phyloP scores from a whole-genome alignment of 2,888 invertebrate genomes.

The Argynnis bischoffii region DNA sequence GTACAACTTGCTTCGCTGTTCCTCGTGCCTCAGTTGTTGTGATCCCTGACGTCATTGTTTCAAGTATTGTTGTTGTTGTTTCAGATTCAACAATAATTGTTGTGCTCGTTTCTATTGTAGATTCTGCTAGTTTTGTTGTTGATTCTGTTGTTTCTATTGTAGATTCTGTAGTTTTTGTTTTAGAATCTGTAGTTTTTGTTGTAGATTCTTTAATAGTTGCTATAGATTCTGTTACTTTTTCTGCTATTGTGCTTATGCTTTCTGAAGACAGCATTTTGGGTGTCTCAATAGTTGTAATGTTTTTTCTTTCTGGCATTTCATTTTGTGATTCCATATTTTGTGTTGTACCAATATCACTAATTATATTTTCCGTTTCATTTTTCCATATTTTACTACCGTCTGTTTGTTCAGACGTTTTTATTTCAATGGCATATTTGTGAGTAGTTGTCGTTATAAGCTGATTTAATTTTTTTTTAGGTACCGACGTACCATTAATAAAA shows the following conservation, averaged over 20 bases:
- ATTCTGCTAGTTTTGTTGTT: neutral
- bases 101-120: neutral
- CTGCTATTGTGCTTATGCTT: neutral
- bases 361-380: neutral
- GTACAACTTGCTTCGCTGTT: constrained; percentile 22
- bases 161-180: neutral
- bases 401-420: neutral
- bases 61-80: neutral
- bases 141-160: neutral
- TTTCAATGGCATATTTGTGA: neutral
- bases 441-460: neutral
- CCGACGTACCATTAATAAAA: neutral
- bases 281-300: neutral
- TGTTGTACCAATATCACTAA: neutral
- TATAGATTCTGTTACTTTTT: neutral
- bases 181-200: neutral
- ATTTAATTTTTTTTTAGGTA: neutral
- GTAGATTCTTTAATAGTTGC: neutral
- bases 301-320: neutral
- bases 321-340: neutral
- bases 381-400: no score
- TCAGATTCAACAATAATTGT: no score
- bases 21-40: neutral
- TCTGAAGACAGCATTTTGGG: neutral
- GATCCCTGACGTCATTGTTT: neutral